These are phyloP conservation scores for Pseudomyrmex cubaensis DNA, from an alignment of 1,140 invertebrate species.

Conservation along the genomic window DNA sequence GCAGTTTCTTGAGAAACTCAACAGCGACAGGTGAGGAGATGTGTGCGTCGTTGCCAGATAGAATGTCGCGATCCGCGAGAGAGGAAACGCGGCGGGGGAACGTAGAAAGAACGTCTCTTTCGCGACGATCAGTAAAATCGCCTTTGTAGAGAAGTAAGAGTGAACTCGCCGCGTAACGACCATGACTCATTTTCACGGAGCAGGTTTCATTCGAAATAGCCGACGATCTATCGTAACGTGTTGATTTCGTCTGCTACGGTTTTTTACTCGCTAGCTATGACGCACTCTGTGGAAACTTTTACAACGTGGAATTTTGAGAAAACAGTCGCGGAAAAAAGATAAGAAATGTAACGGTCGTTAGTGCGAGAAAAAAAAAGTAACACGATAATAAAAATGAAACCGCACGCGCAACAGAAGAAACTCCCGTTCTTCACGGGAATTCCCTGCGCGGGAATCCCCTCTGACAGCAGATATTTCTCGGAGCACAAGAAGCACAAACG, in stretches of 20 bases:
- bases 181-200: conserved; percentile 73
- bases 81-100: conserved; percentile 32
- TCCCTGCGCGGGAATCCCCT: neutral
- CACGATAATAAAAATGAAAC: neutral
- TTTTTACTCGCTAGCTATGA: neutral
- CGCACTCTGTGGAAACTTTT: neutral
- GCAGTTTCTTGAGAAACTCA: conserved; percentile 44
- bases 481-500: neutral
- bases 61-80: conserved; percentile 14
- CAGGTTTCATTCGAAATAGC: conserved; percentile 57
- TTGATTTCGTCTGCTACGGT: conserved; percentile 10
- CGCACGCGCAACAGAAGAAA: conserved; percentile 13
- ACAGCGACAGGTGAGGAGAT: conserved; percentile 29
- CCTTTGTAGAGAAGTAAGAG: conserved; percentile 64
- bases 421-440: neutral
- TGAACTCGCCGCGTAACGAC: conserved; percentile 62
- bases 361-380: neutral
- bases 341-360: neutral
- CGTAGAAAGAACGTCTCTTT: conserved; percentile 22
- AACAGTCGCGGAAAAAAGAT: too few species aligned
- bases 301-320: neutral
- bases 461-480: neutral
- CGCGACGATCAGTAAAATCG: conserved; percentile 56
- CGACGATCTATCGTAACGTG: neutral
- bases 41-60: conserved; percentile 44